Evolutionary conservation across 2,797 vertebrate genomes (phyloP).

Genomic region (Typhlichthys subterraneus): DNA sequence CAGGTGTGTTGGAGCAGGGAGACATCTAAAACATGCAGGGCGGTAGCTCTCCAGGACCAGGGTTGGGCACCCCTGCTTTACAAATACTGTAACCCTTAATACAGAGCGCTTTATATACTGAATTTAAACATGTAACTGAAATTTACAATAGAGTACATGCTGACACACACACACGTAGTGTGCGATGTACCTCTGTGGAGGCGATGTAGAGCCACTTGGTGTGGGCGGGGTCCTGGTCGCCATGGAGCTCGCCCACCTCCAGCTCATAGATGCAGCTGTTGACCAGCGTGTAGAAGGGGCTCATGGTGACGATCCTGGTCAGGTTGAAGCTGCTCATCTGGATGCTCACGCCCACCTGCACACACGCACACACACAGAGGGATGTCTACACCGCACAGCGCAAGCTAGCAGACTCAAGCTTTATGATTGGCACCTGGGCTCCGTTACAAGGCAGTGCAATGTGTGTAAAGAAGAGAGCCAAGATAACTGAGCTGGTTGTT

Average conservation of each 20-base stretch:
- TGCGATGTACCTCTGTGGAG: conserved; percentile 80
- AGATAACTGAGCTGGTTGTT: conserved; percentile 32
- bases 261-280: conserved; percentile 93
- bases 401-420: background rate
- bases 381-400: too few species aligned
- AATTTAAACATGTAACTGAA: background rate
- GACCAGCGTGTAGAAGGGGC: conserved; percentile 91
- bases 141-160: background rate
- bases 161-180: background rate
- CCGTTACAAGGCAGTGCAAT: too few species aligned
- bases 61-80: too few species aligned
- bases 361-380: background rate
- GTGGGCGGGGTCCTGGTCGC: conserved; percentile 63
- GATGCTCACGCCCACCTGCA: conserved; percentile 92
- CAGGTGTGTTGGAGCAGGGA: too few species aligned
- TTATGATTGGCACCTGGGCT: too few species aligned
- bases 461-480: background rate
- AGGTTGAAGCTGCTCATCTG: conserved; percentile 96
- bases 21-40: too few species aligned
- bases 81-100: too few species aligned
- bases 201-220: conserved; percentile 89
- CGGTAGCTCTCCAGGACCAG: too few species aligned
- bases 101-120: background rate
- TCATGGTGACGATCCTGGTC: conserved; percentile 90
- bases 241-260: conserved; percentile 89